Percentiles rank a stretch among this genome's conserved stretches.
These are phyloP conservation scores for Oscheius sp. DNA, from an alignment of 2,888 invertebrate genomes.

Conservation along the genomic window DNA sequence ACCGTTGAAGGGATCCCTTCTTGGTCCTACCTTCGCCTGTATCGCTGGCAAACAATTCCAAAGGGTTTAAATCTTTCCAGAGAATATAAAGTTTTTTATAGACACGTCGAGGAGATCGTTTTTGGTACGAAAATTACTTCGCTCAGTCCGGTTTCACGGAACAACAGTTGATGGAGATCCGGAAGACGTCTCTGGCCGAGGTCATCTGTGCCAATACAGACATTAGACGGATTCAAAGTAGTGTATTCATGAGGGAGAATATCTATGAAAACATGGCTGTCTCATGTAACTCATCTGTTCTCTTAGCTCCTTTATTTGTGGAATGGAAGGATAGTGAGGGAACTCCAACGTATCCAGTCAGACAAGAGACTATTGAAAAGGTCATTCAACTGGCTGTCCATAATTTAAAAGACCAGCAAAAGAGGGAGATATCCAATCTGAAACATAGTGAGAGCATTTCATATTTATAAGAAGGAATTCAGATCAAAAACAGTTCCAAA, in stretches of 20 bases:
- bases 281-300: conserved; percentile 63
- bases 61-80: conserved; percentile 42
- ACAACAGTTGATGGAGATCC: conserved; percentile 57
- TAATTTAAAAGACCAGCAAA: conserved; percentile 61
- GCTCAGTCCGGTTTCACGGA: conserved; percentile 60
- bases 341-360: conserved; percentile 62
- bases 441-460: conserved; percentile 48
- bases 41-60: conserved; percentile 69
- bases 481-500: conserved; percentile 62
- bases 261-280: conserved; percentile 66
- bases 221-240: conserved; percentile 52
- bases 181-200: conserved; percentile 50
- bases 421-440: conserved; percentile 61
- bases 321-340: conserved; percentile 67
- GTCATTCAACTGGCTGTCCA: conserved; percentile 62
- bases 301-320: conserved; percentile 49
- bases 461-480: conserved; percentile 26
- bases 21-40: conserved; percentile 70
- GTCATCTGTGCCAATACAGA: conserved; percentile 62
- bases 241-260: conserved; percentile 59
- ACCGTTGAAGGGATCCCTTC: conserved; percentile 62
- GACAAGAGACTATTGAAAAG: conserved; percentile 66
- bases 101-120: conserved; percentile 65
- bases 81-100: conserved; percentile 25
- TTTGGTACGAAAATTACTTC: conserved; percentile 72